Conservation (phyloP, 2,113 vertebrate species). For the Tylochromis polylepis region DNA sequence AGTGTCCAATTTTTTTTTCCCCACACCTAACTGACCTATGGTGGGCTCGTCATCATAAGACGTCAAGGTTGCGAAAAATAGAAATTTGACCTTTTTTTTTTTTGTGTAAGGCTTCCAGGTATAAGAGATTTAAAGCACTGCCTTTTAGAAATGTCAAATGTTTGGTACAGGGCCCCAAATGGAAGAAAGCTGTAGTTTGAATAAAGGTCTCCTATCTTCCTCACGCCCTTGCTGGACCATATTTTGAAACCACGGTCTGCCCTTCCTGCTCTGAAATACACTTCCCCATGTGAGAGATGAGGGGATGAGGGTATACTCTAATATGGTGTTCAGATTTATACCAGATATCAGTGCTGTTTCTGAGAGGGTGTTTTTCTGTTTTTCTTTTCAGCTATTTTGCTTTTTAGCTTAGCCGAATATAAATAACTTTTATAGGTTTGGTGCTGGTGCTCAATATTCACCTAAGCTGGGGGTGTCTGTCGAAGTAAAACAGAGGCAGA, state of each 20-base stretch:
- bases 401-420: not conserved
- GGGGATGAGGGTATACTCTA: not conserved
- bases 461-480: not conserved
- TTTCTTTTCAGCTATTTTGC: not conserved
- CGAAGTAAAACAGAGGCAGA: not conserved
- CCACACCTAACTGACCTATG: not conserved
- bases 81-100: not conserved
- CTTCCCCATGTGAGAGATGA: not conserved
- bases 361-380: fast-evolving
- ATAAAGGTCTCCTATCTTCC: not conserved
- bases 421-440: not conserved
- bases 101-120: not conserved
- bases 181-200: not conserved
- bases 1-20: not conserved
- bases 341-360: not conserved
- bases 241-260: not conserved
- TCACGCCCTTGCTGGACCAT: fast-evolving
- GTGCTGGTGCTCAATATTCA: not conserved
- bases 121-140: not conserved
- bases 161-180: not conserved
- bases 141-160: not conserved
- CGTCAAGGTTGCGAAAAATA: not conserved
- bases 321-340: not conserved
- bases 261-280: not conserved
- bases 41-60: not conserved